phyloP scores from a whole-genome alignment of 2,113 vertebrate species.

The Xenopus laevis region DNA sequence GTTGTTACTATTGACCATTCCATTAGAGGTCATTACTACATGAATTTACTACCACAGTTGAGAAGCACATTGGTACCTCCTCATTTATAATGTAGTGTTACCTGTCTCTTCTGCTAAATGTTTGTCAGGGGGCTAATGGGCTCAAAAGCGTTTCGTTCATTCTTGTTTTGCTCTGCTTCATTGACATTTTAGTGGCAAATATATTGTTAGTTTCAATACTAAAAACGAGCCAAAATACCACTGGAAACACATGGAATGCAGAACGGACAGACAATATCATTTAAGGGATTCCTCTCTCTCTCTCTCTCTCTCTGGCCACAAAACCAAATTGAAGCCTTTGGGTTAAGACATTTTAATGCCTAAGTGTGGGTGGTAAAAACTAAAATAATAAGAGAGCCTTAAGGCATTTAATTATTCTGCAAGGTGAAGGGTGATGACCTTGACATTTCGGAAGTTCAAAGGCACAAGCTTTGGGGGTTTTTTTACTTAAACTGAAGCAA shows the following conservation, averaged over 20 bases:
- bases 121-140: no score
- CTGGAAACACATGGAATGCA: no score
- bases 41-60: not conserved
- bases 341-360: slow-evolving; percentile 29
- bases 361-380: slow-evolving; percentile 63
- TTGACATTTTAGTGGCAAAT: no score
- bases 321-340: not conserved
- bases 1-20: slow-evolving; percentile 3
- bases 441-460: slow-evolving; percentile 91
- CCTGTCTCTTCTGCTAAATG: no score
- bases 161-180: no score
- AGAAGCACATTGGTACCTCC: not conserved
- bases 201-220: no score
- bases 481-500: slow-evolving; percentile 61
- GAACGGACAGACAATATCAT: no score
- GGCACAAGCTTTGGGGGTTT: slow-evolving; percentile 73
- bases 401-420: slow-evolving; percentile 80
- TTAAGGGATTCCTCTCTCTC: no score
- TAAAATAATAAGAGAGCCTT: slow-evolving; percentile 76
- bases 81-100: no score
- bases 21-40: not conserved
- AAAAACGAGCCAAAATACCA: no score
- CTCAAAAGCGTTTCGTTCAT: no score
- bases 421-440: slow-evolving; percentile 89
- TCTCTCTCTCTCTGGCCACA: not conserved